Base-by-base conservation (phyloP, 2,113 vertebrate genomes). In the Aptenodytes forsteri region DNA sequence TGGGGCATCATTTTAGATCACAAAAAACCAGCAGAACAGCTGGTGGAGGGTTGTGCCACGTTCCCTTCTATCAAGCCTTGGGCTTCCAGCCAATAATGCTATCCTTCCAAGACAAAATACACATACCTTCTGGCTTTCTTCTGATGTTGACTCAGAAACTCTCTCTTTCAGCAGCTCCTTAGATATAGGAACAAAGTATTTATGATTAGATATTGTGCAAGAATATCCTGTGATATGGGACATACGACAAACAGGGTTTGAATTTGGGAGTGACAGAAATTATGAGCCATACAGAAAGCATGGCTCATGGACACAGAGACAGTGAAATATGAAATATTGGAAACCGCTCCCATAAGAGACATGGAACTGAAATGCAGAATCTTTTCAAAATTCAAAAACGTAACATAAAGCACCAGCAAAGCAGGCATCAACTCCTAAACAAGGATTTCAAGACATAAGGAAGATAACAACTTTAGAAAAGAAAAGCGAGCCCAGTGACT, bases 401-500 rank as follows among this genome's bases (percentile, higher is more conserved):
- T 34, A 86, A 83, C 65, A 87, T 38, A 89, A 96, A 96, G n/a
- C 61, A 79, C 30, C 25, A 94, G 89, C 50, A 78, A 71, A 93
- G 79, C 85, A 93, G 65, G 70, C 52, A 0, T 89, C 79, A 42
- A 26, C 59, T 95, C 69, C 80, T 56, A 89, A 93, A 92, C 80
- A 88, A 89, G 87, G 75, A 93, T 94, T 96, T 96, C 54, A 75
- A 91, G 83, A 79, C 88, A 69, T 76, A 93, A 72, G 91, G 93
- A 89, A 91, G 90, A 91, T 88, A 95, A 94, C 80, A 82, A 91
- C 80, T 97, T 97, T 36, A 83, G 93, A 84, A 92, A 93, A 83
- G 96, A 77, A 91, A 96, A 96, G 81, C 18, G 16, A 96, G 95
- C 86, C 90, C 92, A 88, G 62, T 80, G 90, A 85, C 96, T 97